Evolutionary conservation across 1,140 invertebrate species (phyloP), one percentile per base, ranked within the genome.

Genomic region (Drosophila sucinea): DNA sequence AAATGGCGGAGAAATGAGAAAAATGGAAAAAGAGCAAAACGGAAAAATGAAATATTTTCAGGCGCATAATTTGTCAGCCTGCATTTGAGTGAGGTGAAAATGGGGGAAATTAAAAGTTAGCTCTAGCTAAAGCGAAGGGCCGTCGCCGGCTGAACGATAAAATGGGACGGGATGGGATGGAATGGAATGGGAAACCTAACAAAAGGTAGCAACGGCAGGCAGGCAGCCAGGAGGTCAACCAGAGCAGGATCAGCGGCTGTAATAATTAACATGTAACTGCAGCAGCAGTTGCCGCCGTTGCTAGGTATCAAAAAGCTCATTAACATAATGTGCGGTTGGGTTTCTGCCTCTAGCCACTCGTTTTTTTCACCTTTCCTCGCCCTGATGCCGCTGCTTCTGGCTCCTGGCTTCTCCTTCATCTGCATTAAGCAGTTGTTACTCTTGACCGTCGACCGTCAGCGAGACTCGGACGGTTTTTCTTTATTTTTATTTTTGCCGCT

Each of bases 301-400:
- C 60, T 68, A 57, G 44, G 41, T 70, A 64, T 68, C 64, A 67
- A 85, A 86, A 79, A 67, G 83, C 83, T 86, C 83, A 86, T 86
- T 87, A 86, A 79, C 83, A 86, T 86, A 86, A 86, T 86, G 83
- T 87, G 83, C 83, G 83, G 83, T 79, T 68, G 61, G 68, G 64
- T 75, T 67, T 65, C 47, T 40, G 60, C 44, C 58, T 61, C 66
- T 51, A 40, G 17, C 29, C 8, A 44, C 40, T 57, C 40, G 51
- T 70, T 47, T 38, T 60, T 38, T 8, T 4, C 57, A 38, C 57
- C 32, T 11, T 1, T 58, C 23, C 57, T 38, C n/a, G 57, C 4
- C 33, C 8, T 51, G 23, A 3, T 51, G 38, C 68, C 23, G 35
- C 38, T 56, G 25, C 60, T 60, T 3, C 57, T 17, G 40, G 40